These are phyloP conservation scores for Temnothorax longispinosus DNA, from an alignment of 1,140 invertebrate genomes.

Conservation along the genomic window DNA sequence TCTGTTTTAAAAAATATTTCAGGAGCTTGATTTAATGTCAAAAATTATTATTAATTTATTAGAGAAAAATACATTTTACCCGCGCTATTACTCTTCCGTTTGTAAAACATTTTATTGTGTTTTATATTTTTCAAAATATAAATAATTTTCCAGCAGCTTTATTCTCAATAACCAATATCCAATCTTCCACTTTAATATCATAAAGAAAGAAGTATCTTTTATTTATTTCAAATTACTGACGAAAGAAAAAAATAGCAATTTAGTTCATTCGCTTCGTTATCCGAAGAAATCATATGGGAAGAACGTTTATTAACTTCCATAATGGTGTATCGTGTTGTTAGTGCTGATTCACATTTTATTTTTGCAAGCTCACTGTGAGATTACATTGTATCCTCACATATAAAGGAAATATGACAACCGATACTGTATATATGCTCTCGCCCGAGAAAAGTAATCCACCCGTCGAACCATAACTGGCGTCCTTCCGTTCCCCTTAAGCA, in stretches of 20 bases:
- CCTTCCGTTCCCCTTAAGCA: not conserved
- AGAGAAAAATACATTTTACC: not conserved
- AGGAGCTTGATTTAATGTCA: not conserved
- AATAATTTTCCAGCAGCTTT: not conserved
- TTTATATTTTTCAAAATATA: not conserved
- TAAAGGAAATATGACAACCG: conserved; percentile 35
- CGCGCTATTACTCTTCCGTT: not conserved
- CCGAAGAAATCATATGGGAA: not conserved
- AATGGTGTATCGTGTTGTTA: conserved; percentile 1
- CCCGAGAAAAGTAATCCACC: conserved; percentile 6
- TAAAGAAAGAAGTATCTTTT: not conserved
- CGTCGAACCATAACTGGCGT: conserved; percentile 9
- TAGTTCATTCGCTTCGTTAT: not conserved
- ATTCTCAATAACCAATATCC: conserved; percentile 15
- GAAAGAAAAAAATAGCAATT: conserved; percentile 20
- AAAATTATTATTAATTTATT: not conserved
- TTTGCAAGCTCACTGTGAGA: not conserved
- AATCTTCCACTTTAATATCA: conserved; percentile 25
- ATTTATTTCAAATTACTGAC: conserved; percentile 22
- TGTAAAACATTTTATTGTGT: not conserved
- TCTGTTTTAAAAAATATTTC: not conserved
- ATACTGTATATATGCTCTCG: not conserved
- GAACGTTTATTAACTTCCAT: conserved; percentile 10
- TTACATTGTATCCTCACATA: not conserved
- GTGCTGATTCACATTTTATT: conserved; percentile 2